These are phyloP conservation scores for Urosaurus nigricauda DNA, from an alignment of 2,797 vertebrate genomes.

Conservation along the genomic window DNA sequence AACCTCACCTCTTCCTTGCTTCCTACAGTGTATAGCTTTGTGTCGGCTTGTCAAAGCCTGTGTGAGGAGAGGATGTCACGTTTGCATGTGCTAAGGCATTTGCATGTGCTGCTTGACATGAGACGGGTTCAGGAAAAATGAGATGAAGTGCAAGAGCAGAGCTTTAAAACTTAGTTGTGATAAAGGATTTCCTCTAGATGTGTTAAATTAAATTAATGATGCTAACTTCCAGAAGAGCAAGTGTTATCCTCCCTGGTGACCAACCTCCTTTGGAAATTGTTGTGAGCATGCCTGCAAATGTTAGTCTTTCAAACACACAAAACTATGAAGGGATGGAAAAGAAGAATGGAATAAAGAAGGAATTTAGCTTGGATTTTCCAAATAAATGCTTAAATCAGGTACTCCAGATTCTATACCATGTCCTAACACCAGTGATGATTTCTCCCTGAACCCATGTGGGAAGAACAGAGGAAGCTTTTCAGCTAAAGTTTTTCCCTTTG, in stretches of 20 bases:
- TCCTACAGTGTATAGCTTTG: background rate
- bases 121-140: constrained; percentile 41
- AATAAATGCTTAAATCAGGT: background rate
- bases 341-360: background rate
- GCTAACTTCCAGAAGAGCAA: constrained; percentile 34
- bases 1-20: constrained; percentile 13
- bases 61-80: constrained; percentile 44
- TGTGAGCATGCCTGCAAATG: accelerated
- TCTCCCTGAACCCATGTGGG: background rate
- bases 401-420: background rate
- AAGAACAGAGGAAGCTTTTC: background rate
- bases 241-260: background rate
- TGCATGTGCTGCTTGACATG: constrained; percentile 28
- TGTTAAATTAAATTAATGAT: constrained; percentile 42
- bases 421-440: background rate
- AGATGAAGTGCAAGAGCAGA: constrained; percentile 53
- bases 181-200: constrained; percentile 57
- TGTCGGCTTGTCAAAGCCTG: constrained; percentile 18
- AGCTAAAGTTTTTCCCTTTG: background rate
- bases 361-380: background rate
- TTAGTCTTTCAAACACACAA: accelerated
- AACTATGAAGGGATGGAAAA: accelerated
- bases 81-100: background rate
- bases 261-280: background rate
- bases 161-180: constrained; percentile 50